phyloP scores from a whole-genome alignment of 2,888 invertebrate genomes.

The Rosalia funebris region DNA sequence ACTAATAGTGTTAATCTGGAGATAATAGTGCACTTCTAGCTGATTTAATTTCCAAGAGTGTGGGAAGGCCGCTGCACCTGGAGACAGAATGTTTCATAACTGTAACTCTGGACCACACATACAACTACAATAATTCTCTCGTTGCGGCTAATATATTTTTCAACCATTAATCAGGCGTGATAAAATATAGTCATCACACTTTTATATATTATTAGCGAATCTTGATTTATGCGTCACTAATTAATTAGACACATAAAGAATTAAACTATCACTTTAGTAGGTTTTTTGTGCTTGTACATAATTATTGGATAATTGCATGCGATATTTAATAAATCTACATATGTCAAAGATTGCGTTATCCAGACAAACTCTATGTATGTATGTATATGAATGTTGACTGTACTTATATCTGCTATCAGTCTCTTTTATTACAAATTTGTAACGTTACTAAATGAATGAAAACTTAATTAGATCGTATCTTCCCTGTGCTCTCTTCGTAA shows the following conservation, averaged over 20 bases:
- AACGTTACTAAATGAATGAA: too few species aligned
- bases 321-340: constrained; percentile 21
- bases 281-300: constrained; percentile 13
- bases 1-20: constrained; percentile 27
- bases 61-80: constrained; percentile 30
- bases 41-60: constrained; percentile 27
- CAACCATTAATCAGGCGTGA: constrained; percentile 27
- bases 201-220: constrained; percentile 26
- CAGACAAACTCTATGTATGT: neutral
- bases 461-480: too few species aligned
- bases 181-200: constrained; percentile 31
- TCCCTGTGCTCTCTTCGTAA: too few species aligned
- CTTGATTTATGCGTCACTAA: constrained; percentile 30
- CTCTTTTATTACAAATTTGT: too few species aligned
- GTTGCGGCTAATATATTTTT: constrained; percentile 17
- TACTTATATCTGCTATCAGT: too few species aligned
- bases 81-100: constrained; percentile 23
- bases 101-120: constrained; percentile 28
- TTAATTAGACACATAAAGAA: constrained; percentile 24
- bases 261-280: constrained; percentile 24
- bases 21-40: constrained; percentile 27
- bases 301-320: constrained; percentile 26
- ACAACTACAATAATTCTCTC: constrained; percentile 17
- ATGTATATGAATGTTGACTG: too few species aligned
- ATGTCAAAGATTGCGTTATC: constrained; percentile 12